A percentile compares a stretch with the other conserved stretches of the same genome.
These are phyloP conservation scores for Tortricodes alternella DNA, from an alignment of 2,888 invertebrate genomes.

Conservation along the genomic window DNA sequence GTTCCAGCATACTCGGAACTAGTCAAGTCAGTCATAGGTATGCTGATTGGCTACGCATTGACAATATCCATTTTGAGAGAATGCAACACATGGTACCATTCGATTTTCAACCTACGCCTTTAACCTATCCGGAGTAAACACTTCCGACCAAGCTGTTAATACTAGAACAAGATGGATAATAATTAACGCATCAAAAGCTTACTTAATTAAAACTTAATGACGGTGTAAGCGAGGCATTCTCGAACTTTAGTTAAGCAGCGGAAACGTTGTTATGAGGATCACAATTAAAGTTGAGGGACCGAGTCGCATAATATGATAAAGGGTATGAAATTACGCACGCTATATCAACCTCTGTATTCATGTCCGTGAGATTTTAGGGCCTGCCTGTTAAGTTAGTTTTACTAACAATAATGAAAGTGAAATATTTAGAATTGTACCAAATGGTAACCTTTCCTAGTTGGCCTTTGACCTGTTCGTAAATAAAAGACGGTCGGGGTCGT, in stretches of 20 bases:
- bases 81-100: too few relatives aligned
- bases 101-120: too few relatives aligned
- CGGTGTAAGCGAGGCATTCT: slow-evolving; percentile 22
- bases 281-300: slow-evolving; percentile 37
- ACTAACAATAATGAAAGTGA: slow-evolving; percentile 5
- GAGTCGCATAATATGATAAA: slow-evolving; percentile 25
- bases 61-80: too few relatives aligned
- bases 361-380: slow-evolving; percentile 12
- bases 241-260: slow-evolving; percentile 11
- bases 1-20: too few relatives aligned
- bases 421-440: slow-evolving; percentile 2
- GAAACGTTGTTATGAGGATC: slow-evolving; percentile 34
- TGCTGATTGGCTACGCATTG: too few relatives aligned
- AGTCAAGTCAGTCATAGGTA: too few relatives aligned
- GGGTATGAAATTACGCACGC: slow-evolving; percentile 18
- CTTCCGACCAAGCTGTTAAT: too few relatives aligned
- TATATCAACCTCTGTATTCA: neutral
- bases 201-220: slow-evolving; percentile 10
- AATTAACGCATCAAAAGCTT: too few relatives aligned
- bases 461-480: neutral
- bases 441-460: too few relatives aligned
- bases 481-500: too few relatives aligned
- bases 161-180: too few relatives aligned
- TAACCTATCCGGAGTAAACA: too few relatives aligned
- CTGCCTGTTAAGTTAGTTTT: slow-evolving; percentile 5